phyloP scores from a whole-genome alignment of 2,888 invertebrate genomes.

The Temnothorax unifasciatus region DNA sequence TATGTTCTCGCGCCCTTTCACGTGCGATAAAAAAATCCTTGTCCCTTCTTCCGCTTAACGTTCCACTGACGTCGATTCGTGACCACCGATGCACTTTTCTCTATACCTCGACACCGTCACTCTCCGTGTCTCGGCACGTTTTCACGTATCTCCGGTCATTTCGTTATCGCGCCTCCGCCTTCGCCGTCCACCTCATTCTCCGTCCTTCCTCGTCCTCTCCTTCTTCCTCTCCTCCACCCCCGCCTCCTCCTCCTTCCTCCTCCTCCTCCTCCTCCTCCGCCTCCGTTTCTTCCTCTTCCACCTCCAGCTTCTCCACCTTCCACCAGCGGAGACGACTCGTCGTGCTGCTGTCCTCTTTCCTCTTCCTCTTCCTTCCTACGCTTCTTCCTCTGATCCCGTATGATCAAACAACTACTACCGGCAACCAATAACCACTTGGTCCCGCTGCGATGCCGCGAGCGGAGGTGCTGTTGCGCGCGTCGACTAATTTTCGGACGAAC shows the following conservation, averaged over 20 bases:
- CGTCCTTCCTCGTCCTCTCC: slow-evolving; percentile 68
- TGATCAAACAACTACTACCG: slow-evolving; percentile 37
- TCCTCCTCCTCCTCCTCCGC: slow-evolving; percentile 42
- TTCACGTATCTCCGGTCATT: slow-evolving; percentile 77
- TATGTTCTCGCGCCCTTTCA: neutral
- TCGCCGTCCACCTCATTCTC: slow-evolving; percentile 67
- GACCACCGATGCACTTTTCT: slow-evolving; percentile 61
- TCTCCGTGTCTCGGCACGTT: slow-evolving; percentile 74
- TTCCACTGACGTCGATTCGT: neutral
- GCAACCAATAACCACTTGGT: slow-evolving; percentile 19
- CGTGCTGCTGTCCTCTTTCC: slow-evolving; percentile 55
- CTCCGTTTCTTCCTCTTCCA: slow-evolving; percentile 62
- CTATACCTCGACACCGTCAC: slow-evolving; percentile 68
- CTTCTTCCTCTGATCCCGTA: slow-evolving; percentile 34
- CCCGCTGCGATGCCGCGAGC: slow-evolving; percentile 22
- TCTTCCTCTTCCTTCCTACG: slow-evolving; percentile 48
- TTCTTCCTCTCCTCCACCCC: slow-evolving; percentile 59
- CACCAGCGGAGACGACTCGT: slow-evolving; percentile 56
- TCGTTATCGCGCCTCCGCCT: slow-evolving; percentile 77
- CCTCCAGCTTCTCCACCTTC: slow-evolving; percentile 71
- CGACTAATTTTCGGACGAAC: slow-evolving; percentile 80
- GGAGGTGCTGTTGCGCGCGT: slow-evolving; percentile 43
- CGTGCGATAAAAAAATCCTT: neutral
- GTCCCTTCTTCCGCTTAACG: neutral
- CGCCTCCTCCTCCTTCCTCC: slow-evolving; percentile 57